Conservation (phyloP, 2,888 invertebrate genomes). For the Disparrhopalites patrizii region DNA sequence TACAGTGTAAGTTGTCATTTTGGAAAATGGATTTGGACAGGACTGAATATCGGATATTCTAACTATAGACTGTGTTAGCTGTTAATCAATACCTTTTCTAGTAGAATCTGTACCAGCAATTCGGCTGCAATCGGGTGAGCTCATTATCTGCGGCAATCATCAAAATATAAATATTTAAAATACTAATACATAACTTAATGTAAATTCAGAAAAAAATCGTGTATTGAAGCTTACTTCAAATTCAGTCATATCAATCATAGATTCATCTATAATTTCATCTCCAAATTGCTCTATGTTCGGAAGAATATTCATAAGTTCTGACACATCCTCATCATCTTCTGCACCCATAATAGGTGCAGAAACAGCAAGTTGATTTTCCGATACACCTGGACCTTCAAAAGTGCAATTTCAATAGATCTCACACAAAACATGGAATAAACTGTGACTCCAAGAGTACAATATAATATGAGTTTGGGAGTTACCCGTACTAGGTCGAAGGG, state of each 20-base stretch:
- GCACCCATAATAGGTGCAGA: background rate
- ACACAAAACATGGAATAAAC: background rate
- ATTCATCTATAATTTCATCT: conserved; percentile 7
- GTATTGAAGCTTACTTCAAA: conserved; percentile 20
- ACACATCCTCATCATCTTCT: conserved; percentile 23
- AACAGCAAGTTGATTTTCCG: background rate
- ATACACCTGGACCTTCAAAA: background rate
- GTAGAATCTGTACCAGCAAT: background rate
- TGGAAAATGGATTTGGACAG: no score
- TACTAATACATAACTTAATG: no score
- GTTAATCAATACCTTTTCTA: conserved; percentile 10
- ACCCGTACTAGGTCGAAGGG: background rate
- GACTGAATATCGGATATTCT: background rate
- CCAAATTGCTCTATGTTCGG: conserved; percentile 10
- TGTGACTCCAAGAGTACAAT: background rate
- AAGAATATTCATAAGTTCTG: conserved; percentile 21
- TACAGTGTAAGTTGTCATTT: no score
- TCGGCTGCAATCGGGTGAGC: conserved; percentile 17
- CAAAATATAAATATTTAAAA: background rate
- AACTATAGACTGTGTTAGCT: background rate
- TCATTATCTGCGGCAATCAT: conserved; percentile 3
- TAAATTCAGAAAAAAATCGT: no score
- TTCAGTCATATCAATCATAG: conserved; percentile 17
- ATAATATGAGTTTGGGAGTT: background rate
- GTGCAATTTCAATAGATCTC: background rate